These are phyloP conservation scores for Melinaea menophilus DNA, from an alignment of 2,888 invertebrate species.

Conservation along the genomic window DNA sequence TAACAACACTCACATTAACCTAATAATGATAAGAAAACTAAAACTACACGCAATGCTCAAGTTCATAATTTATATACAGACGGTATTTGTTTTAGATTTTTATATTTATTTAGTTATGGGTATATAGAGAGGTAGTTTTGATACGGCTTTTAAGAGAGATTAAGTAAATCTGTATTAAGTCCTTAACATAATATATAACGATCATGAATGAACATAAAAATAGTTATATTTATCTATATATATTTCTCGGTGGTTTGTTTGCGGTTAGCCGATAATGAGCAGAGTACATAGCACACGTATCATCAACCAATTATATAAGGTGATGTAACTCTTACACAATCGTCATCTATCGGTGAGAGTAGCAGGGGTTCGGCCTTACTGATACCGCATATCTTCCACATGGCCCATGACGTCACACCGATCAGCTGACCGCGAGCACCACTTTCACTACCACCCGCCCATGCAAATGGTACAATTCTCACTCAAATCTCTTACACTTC, in stretches of 20 bases:
- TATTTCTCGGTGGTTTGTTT: neutral
- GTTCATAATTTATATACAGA: too few relatives aligned
- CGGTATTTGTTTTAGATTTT: too few relatives aligned
- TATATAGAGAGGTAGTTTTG: too few relatives aligned
- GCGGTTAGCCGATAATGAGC: neutral
- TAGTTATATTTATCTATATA: too few relatives aligned
- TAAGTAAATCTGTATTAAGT: too few relatives aligned
- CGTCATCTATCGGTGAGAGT: conserved; percentile 57
- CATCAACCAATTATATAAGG: conserved; percentile 5
- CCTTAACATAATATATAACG: too few relatives aligned
- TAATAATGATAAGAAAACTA: too few relatives aligned
- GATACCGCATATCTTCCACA: conserved; percentile 75
- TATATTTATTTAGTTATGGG: too few relatives aligned
- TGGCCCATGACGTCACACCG: conserved; percentile 68
- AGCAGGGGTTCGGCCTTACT: conserved; percentile 69
- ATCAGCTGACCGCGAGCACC: conserved; percentile 63
- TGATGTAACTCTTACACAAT: conserved; percentile 62
- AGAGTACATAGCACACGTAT: neutral
- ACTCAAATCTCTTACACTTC: conserved; percentile 55
- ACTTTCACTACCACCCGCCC: conserved; percentile 62
- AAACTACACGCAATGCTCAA: too few relatives aligned
- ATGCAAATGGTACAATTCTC: conserved; percentile 57
- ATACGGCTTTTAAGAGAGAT: too few relatives aligned
- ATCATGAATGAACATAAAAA: too few relatives aligned
- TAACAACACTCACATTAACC: too few relatives aligned